Evolutionary conservation across 2,888 invertebrate species (phyloP).

Genomic region (Heteropelma amictum): DNA sequence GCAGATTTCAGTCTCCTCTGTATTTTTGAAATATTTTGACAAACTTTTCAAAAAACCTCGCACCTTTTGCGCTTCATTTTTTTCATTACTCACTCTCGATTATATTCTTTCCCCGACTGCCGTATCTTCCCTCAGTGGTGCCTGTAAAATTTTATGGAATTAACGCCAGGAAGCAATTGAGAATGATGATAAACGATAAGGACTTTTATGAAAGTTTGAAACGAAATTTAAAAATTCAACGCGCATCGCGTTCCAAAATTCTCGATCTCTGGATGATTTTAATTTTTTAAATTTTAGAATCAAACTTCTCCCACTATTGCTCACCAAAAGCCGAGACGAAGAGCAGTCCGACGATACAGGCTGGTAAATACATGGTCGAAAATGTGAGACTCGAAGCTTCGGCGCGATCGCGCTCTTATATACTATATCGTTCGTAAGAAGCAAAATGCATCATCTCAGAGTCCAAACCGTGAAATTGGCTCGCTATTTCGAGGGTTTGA

Average conservation of each 20-base stretch:
- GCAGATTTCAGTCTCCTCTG: conserved; percentile 40
- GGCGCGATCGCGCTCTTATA: conserved; percentile 15
- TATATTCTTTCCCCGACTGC: neutral
- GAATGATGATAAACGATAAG: neutral
- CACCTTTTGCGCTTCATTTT: neutral
- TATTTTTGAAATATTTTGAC: neutral
- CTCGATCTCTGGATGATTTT: neutral
- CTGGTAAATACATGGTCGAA: conserved; percentile 14
- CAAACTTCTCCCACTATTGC: neutral
- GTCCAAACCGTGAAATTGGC: conserved; percentile 36
- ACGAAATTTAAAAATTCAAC: neutral
- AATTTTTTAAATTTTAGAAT: neutral
- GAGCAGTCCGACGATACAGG: conserved; percentile 10
- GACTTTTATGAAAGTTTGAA: too few species aligned
- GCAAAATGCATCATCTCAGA: neutral
- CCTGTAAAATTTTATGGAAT: conserved; percentile 3
- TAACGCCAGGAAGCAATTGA: neutral
- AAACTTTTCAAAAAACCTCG: neutral
- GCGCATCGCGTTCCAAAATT: neutral
- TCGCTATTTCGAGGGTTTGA: conserved; percentile 8
- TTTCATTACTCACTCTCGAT: conserved; percentile 31
- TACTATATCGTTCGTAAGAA: neutral
- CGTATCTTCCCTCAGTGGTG: neutral
- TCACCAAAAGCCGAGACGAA: conserved; percentile 9
- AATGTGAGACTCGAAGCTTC: conserved; percentile 5